A percentile compares a stretch with the other conserved stretches of the same genome.
These are phyloP conservation scores for Orchestes rusci DNA, from an alignment of 2,888 invertebrate genomes.

Conservation along the genomic window DNA sequence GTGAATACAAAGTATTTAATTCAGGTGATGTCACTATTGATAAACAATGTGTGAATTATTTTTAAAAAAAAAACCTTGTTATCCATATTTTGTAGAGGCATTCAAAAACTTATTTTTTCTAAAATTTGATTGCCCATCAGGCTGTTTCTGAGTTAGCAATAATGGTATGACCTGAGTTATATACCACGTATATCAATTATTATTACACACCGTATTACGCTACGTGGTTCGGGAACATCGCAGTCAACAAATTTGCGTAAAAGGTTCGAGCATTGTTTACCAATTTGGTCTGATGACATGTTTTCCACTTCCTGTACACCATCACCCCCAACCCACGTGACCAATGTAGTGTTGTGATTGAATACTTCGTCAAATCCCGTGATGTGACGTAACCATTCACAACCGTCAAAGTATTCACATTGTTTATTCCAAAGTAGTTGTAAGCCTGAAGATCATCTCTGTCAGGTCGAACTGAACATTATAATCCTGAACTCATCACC, in stretches of 20 bases:
- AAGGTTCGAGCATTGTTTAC: slow-evolving; percentile 46
- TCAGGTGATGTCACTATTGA: neutral
- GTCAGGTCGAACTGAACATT: neutral
- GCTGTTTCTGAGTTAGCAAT: too few species aligned
- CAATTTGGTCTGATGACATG: slow-evolving; percentile 47
- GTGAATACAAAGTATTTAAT: neutral
- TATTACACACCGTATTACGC: too few species aligned
- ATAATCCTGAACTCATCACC: too few species aligned
- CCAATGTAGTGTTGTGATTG: slow-evolving; percentile 47
- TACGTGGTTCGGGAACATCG: slow-evolving; percentile 46
- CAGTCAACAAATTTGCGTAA: slow-evolving; percentile 45
- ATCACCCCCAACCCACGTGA: slow-evolving; percentile 60
- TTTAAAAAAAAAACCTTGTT: too few species aligned
- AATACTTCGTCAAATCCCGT: slow-evolving; percentile 59
- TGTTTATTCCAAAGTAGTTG: slow-evolving; percentile 50
- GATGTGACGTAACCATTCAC: slow-evolving; percentile 52
- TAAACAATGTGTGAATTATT: neutral
- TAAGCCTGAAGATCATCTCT: slow-evolving; percentile 41
- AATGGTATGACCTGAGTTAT: too few species aligned
- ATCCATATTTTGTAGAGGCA: too few species aligned
- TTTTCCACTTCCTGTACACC: slow-evolving; percentile 54
- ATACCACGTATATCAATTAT: too few species aligned
- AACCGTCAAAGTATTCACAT: slow-evolving; percentile 27
- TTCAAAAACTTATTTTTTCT: too few species aligned
- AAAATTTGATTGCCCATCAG: too few species aligned